Evolutionary conservation across 2,888 invertebrate species (phyloP).

Genomic region (Melinaea menophilus): DNA sequence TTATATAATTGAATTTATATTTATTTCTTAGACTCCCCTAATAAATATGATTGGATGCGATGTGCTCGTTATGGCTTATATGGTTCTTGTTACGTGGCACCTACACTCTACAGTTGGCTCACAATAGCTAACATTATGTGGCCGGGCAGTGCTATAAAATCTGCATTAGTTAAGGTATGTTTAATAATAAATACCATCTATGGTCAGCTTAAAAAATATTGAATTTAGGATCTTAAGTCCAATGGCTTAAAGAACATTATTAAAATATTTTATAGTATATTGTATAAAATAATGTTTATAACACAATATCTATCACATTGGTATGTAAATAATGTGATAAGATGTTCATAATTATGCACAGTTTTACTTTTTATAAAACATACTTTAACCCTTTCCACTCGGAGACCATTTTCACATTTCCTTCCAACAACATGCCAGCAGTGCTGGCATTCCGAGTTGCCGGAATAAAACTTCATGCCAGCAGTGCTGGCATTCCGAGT

Average conservation of each 20-base stretch:
- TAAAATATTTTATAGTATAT: neutral
- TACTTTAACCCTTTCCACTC: too few species aligned
- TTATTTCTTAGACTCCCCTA: constrained; percentile 50
- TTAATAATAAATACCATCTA: neutral
- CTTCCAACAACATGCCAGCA: too few species aligned
- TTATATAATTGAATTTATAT: constrained; percentile 5
- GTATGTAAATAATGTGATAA: too few species aligned
- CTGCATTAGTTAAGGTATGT: constrained; percentile 84
- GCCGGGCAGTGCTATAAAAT: constrained; percentile 83
- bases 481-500: too few species aligned
- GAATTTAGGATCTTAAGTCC: too few species aligned
- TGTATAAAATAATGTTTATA: neutral
- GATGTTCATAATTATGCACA: too few species aligned
- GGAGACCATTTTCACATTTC: too few species aligned
- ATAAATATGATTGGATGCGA: constrained; percentile 81
- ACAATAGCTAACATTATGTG: constrained; percentile 85
- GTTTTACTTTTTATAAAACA: neutral
- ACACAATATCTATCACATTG: too few species aligned
- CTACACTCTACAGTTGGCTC: constrained; percentile 88
- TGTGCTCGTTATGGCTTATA: constrained; percentile 85
- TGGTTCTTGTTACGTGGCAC: constrained; percentile 89
- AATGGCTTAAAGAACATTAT: too few species aligned
- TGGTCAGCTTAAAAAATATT: neutral
- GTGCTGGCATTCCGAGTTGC: too few species aligned
- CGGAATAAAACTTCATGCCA: too few species aligned